These are phyloP conservation scores for Plotosus lineatus DNA, from an alignment of 2,113 vertebrate species.

Conservation along the genomic window DNA sequence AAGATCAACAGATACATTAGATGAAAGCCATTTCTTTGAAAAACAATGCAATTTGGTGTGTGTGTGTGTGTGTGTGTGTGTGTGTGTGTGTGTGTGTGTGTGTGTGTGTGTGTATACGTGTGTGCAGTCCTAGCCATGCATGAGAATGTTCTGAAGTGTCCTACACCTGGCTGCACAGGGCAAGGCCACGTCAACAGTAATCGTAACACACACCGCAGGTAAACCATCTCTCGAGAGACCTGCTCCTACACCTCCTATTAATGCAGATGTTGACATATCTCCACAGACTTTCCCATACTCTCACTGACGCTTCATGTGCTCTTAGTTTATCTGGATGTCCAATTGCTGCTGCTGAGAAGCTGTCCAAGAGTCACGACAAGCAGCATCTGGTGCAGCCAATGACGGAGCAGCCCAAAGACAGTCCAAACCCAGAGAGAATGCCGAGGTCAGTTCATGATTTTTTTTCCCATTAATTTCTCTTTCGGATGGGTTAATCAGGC, in stretches of 20 bases:
- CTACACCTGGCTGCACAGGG: conserved; percentile 96
- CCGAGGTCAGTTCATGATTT: conserved; percentile 79
- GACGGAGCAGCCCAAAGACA: conserved; percentile 83
- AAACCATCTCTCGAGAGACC: conserved; percentile 52
- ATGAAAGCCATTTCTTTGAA: background rate
- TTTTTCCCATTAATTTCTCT: background rate
- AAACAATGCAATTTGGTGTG: background rate
- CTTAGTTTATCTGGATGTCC: conserved; percentile 95
- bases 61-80: background rate
- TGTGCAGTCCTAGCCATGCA: conserved; percentile 95
- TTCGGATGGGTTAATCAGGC: background rate
- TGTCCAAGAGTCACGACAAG: conserved; percentile 94
- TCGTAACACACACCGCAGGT: conserved; percentile 98
- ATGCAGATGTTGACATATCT: conserved; percentile 2
- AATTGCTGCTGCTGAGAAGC: conserved; percentile 96
- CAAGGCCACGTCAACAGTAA: conserved; percentile 99
- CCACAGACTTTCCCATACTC: background rate
- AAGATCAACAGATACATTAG: background rate
- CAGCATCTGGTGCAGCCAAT: conserved; percentile 78
- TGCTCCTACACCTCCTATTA: conserved; percentile 5
- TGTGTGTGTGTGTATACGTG: conserved; percentile 13
- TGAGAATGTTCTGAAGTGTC: conserved; percentile 98
- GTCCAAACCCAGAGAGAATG: conserved; percentile 87
- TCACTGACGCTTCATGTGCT: conserved; percentile 21
- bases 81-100: background rate